Percentiles rank a stretch among this genome's conserved stretches.
Evolutionary conservation across 2,797 vertebrate genomes (phyloP).

Genomic region (Argyrosomus regius): DNA sequence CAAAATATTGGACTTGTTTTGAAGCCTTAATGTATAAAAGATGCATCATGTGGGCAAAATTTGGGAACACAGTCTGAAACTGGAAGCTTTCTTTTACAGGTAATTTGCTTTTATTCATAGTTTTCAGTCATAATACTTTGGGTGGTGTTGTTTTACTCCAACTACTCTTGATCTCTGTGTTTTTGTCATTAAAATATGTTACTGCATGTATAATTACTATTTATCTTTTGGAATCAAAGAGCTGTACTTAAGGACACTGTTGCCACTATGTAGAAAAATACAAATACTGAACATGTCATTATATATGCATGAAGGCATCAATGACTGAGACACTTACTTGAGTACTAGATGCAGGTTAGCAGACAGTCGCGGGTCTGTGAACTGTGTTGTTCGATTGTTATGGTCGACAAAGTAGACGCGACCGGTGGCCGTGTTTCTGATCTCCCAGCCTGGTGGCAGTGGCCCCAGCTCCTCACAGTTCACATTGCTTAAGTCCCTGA

Average conservation of each 20-base stretch:
- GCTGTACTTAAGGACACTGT: no score
- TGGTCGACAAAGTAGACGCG: slow-evolving; percentile 98
- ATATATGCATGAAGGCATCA: no score
- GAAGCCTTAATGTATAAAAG: background rate
- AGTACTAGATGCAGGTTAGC: slow-evolving; percentile 96
- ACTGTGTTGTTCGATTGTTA: slow-evolving; percentile 98
- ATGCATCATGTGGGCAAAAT: background rate
- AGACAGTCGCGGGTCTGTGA: slow-evolving; percentile 95
- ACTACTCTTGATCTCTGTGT: no score
- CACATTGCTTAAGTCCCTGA: slow-evolving; percentile 96
- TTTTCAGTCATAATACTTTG: no score
- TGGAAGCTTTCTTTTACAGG: background rate
- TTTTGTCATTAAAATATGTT: no score
- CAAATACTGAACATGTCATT: no score
- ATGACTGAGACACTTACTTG: slow-evolving; percentile 87
- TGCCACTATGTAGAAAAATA: no score
- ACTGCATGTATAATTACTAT: no score
- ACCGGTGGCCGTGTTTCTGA: slow-evolving; percentile 96
- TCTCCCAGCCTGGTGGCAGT: slow-evolving; percentile 97
- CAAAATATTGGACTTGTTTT: background rate
- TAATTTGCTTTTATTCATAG: background rate
- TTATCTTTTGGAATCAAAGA: no score
- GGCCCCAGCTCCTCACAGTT: slow-evolving; percentile 98
- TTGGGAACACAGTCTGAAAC: background rate
- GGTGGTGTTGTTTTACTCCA: no score